Base-by-base conservation (phyloP, 92 coral and sea anemone genomes). In the Zoanthus sociatus region DNA sequence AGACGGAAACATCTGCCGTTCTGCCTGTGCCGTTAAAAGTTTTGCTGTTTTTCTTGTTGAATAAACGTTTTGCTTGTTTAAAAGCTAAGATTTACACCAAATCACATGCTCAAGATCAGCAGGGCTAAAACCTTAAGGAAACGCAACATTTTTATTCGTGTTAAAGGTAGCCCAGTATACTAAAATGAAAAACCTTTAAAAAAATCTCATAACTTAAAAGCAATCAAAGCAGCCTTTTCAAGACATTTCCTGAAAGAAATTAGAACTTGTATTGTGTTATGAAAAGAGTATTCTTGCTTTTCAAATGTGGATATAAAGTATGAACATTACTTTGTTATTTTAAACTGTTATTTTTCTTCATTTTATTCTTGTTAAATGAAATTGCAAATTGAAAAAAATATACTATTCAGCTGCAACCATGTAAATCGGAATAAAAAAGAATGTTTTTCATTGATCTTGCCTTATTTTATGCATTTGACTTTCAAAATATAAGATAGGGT, bases 1-100 rank as follows among this genome's bases (percentile, higher is more conserved):
- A 17, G 37, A 17, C 20, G 63, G 33, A 63, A 79, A 64, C 84
- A 79, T 79, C 84, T 79, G 84, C 54, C 54, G 17, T 9, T 10
- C 18, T 46, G 85, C 26, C 14, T 81, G 76, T 46, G 37, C 21
- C 47, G 5, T 46, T 16, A 12, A 81, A 81, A 67, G 4, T 46
- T 44, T 8, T 20, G 18, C 2, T 77, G 47, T 54, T 46, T 81
- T 81, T 45, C 18, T 64, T 15, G 45, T 42, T 48, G 48, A 81
- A 64, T 67, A 67, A n/a, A 64, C 18, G 21, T 46, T 21, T 42
- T 45, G 13, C 42, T 45, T 64, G 48, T 20, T 32, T 76, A 47
- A 76, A 69, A 31, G 74, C 15, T 26, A 10, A 69, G 11, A 30
- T 14, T 69, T 12, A 3, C 46, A 14, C 15, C 45, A 30, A 33